Conservation (phyloP, 2,888 invertebrate genomes). For the Hemicrepidius hirtus region DNA sequence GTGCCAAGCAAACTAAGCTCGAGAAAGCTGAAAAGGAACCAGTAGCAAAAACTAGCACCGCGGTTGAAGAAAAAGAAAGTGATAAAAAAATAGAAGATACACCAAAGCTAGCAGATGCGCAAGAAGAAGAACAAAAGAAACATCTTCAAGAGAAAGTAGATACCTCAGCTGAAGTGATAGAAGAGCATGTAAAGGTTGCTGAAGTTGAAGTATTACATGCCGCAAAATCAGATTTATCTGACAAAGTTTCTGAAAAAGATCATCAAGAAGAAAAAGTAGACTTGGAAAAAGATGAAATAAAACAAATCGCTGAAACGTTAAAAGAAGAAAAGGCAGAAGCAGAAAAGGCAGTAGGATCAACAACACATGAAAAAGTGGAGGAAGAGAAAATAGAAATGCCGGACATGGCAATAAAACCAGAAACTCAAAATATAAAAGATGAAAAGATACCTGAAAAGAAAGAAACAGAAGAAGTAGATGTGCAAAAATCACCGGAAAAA, state of each 20-base stretch:
- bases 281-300: conserved; percentile 6
- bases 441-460: background rate
- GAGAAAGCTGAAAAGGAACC: conserved; percentile 33
- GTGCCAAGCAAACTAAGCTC: conserved; percentile 11
- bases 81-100: conserved; percentile 11
- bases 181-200: conserved; percentile 47
- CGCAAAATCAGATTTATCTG: background rate
- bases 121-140: conserved; percentile 9
- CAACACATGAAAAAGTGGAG: no score
- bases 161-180: conserved; percentile 22
- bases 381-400: background rate
- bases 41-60: background rate
- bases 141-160: background rate
- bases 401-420: conserved; percentile 10
- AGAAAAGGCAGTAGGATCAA: no score
- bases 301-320: background rate
- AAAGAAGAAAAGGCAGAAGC: conserved; percentile 27
- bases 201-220: background rate
- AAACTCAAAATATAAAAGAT: background rate
- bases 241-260: background rate
- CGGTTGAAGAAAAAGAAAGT: background rate
- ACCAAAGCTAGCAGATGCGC: background rate
- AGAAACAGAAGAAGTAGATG: conserved; percentile 1
- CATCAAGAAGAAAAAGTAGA: conserved; percentile 14
- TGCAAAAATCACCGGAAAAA: background rate